Base-by-base conservation (phyloP, 2,113 vertebrate genomes). In the Entomyzon cyanotis region DNA sequence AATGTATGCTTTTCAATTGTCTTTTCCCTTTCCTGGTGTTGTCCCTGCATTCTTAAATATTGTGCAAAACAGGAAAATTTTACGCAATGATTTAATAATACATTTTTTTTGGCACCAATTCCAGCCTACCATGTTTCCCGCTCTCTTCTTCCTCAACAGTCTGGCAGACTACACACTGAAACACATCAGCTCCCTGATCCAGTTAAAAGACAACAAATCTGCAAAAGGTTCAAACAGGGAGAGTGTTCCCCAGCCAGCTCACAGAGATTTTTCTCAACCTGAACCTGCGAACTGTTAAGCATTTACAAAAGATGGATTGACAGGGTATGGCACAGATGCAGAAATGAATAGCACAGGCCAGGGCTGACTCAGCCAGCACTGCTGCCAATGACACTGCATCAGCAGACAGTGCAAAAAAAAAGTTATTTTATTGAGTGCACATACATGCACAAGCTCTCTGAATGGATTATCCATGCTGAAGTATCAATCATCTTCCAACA, bases 61-160 rank as follows among this genome's bases (percentile, higher is more conserved):
- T 91, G 93, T 95, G 87, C 93, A 96, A 95, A 97, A 95, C 91
- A 96, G 95, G 95, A 95, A 95, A 96, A 95, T 93, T 96, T 89
- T 96, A 93, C 65, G 42, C 89, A 92, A 81, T 12, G 80, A 92
- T 94, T 96, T 84, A 96, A 95, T 92, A 94, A 93, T 89, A 84
- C 95, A 76, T 92, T 93, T 70, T 16, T 94, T 94, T 95, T 96
- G 92, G 96, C 96, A 95, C 73, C 93, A 52, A 56, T 80, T 95
- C 88, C 79, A 92, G 63, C 16, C 83, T 87, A 30, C 94, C 86
- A 81, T 75, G 89, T 59, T 92, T 92, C 91, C 89, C 93, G 1
- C 76, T 93, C 80, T 84, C 73, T 67, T 67, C 94, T 93, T 94
- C 91, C 94, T 93, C 94, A 89, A 21, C 27, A 75, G 64, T 13